Evolutionary conservation across 2,113 vertebrate genomes (phyloP).

Genomic region (Chauna torquata): DNA sequence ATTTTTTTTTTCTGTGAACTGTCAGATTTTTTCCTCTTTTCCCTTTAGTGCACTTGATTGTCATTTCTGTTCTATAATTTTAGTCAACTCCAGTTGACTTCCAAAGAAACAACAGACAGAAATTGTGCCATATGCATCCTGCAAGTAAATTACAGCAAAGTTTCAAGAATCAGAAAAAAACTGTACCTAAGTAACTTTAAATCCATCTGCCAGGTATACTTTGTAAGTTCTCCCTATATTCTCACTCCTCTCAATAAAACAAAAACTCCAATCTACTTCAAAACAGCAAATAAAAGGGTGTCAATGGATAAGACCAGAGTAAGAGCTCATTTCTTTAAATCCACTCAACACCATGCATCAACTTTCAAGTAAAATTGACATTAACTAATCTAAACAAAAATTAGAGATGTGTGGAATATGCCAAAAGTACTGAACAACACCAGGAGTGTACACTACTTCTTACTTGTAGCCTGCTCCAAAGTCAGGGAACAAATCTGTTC

Average conservation of each 20-base stretch:
- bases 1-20: not conserved
- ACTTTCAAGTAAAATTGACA: not conserved
- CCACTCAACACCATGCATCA: not conserved
- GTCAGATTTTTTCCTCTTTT: not conserved
- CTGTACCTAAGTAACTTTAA: too few species aligned
- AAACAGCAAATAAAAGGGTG: not conserved
- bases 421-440: not conserved
- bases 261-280: not conserved
- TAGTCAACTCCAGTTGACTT: not conserved
- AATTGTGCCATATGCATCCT: not conserved
- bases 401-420: not conserved
- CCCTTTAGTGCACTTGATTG: not conserved
- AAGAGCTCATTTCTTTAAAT: not conserved
- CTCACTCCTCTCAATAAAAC: not conserved
- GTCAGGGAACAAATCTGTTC: not conserved
- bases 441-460: not conserved
- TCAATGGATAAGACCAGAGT: not conserved
- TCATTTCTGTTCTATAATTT: not conserved
- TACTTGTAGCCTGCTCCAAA: not conserved
- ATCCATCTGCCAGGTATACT: not conserved
- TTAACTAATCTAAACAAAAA: not conserved
- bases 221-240: not conserved
- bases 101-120: not conserved
- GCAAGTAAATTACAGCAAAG: not conserved
- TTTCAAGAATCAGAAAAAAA: not conserved